Percentiles rank a stretch among this genome's conserved stretches.
phyloP scores from a whole-genome alignment of 2,797 vertebrate genomes.

The Etheostoma nigrum region DNA sequence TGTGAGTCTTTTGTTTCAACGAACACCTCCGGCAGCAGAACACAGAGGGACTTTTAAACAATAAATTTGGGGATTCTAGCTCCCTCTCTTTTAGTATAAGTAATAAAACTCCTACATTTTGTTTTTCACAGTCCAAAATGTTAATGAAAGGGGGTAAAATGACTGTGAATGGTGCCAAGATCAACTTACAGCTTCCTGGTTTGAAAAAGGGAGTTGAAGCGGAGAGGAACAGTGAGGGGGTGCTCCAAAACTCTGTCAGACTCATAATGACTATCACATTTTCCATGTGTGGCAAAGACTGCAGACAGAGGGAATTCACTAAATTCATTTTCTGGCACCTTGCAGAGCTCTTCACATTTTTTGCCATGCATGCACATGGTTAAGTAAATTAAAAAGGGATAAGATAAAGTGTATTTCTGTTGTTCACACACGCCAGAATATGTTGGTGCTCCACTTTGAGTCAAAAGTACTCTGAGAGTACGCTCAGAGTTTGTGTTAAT shows the following conservation, averaged over 20 bases:
- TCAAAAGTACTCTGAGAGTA: not conserved
- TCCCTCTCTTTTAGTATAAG: constrained; percentile 81
- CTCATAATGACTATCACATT: constrained; percentile 89
- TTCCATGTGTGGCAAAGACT: constrained; percentile 75
- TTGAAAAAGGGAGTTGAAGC: constrained; percentile 84
- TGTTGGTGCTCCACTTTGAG: not conserved
- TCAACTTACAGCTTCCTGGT: constrained; percentile 94
- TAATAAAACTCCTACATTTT: constrained; percentile 87
- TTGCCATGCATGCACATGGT: constrained; percentile 32
- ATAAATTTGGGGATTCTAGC: constrained; percentile 88
- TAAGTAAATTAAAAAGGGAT: constrained; percentile 25
- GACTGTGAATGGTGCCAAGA: constrained; percentile 87
- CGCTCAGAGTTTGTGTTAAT: constrained; percentile 1
- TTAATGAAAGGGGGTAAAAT: constrained; percentile 89
- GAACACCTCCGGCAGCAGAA: constrained; percentile 65
- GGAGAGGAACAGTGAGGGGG: constrained; percentile 78
- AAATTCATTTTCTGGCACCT: constrained; percentile 56
- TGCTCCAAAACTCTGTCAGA: constrained; percentile 83
- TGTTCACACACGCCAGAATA: constrained; percentile 31
- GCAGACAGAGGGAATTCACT: constrained; percentile 57
- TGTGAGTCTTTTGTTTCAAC: constrained; percentile 34
- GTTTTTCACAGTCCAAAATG: constrained; percentile 87
- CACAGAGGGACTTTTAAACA: constrained; percentile 84
- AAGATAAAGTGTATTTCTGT: constrained; percentile 12
- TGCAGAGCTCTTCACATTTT: not conserved